phyloP scores from a whole-genome alignment of 2,113 vertebrate species.

The Telmatochromis bifrenatus region DNA sequence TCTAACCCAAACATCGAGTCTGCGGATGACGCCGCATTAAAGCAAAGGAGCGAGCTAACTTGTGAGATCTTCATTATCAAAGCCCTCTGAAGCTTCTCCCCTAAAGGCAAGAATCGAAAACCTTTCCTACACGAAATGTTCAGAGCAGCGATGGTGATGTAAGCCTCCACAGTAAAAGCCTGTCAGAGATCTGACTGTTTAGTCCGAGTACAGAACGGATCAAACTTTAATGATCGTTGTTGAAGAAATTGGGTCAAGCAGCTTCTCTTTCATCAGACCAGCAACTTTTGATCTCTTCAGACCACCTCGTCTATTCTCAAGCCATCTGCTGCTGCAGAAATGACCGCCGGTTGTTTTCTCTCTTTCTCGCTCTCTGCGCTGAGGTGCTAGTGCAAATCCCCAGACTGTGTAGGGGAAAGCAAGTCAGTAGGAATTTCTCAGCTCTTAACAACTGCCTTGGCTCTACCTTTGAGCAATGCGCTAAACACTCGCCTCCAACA shows the following conservation, averaged over 20 bases:
- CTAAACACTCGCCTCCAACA: background rate
- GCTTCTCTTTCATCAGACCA: constrained; percentile 41
- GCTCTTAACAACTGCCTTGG: background rate
- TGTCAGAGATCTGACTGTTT: constrained; percentile 23
- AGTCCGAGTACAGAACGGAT: constrained; percentile 2
- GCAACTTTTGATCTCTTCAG: constrained; percentile 22
- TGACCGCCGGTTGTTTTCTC: background rate
- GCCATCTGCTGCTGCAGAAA: constrained; percentile 3
- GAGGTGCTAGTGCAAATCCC: background rate
- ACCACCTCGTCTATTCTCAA: constrained; percentile 12
- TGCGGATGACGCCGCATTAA: background rate
- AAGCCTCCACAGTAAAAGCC: background rate
- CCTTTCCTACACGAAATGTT: constrained; percentile 11
- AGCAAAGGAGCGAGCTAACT: background rate
- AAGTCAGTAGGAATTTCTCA: background rate
- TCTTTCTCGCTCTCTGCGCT: background rate
- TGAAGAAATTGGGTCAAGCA: constrained; percentile 19
- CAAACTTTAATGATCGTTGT: constrained; percentile 25
- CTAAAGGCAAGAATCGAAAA: constrained; percentile 21
- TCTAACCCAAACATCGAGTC: background rate
- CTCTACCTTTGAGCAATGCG: background rate
- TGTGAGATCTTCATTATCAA: constrained; percentile 29
- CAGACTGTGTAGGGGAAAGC: background rate
- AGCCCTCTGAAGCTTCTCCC: background rate
- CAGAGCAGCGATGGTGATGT: constrained; percentile 14